A percentile compares a stretch with the other conserved stretches of the same genome.
phyloP scores from a whole-genome alignment of 2,113 vertebrate species.

The Pholis gunnellus region DNA sequence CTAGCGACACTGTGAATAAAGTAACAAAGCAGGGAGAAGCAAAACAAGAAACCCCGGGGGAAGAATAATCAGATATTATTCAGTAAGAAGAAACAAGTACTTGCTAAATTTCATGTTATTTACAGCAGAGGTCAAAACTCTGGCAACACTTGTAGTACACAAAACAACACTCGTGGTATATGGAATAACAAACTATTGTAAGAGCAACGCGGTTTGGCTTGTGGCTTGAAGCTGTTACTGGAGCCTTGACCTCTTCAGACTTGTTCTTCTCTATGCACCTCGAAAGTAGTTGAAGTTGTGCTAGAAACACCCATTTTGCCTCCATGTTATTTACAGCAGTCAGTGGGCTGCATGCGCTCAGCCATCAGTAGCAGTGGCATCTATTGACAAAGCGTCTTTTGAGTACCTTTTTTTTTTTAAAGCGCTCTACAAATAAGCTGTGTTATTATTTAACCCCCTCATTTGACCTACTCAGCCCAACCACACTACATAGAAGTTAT shows the following conservation, averaged over 20 bases:
- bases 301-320: neutral
- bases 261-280: neutral
- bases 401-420: too few relatives aligned
- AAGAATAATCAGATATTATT: conserved; percentile 5
- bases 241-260: neutral
- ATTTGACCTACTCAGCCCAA: neutral
- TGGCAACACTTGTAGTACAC: neutral
- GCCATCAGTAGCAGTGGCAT: neutral
- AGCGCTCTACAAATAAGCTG: too few relatives aligned
- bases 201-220: neutral
- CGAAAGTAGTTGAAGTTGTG: neutral
- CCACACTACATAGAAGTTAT: neutral
- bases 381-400: neutral
- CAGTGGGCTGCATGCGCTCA: neutral
- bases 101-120: neutral
- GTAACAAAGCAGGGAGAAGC: conserved; percentile 14
- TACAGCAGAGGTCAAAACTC: neutral
- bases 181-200: neutral
- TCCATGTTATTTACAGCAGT: too few relatives aligned
- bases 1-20: conserved; percentile 2
- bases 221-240: neutral
- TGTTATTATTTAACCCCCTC: neutral
- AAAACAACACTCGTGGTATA: neutral
- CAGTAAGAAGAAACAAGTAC: neutral
- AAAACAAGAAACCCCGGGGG: neutral